phyloP scores from a whole-genome alignment of 2,888 invertebrate species.

The Eupithecia tripunctaria region DNA sequence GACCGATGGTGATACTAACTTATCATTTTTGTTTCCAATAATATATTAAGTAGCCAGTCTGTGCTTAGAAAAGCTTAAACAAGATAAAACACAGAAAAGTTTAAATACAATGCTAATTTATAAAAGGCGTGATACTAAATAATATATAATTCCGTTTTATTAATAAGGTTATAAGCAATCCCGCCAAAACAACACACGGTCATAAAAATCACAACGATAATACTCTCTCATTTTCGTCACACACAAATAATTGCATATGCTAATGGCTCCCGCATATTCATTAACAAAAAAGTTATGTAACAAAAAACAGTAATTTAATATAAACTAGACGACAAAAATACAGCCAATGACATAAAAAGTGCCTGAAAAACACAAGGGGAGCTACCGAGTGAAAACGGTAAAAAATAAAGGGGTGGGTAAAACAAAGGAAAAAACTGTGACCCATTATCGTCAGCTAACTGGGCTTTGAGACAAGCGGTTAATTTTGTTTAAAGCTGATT shows the following conservation, averaged over 20 bases:
- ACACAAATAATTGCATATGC: conserved; percentile 62
- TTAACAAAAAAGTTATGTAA: conserved; percentile 56
- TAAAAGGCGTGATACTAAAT: not conserved
- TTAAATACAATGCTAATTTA: too few relatives aligned
- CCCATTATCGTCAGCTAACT: conserved; percentile 73
- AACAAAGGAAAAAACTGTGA: conserved; percentile 71
- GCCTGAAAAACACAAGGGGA: conserved; percentile 67
- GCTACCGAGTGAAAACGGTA: conserved; percentile 62
- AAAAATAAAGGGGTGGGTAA: conserved; percentile 71
- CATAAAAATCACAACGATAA: conserved; percentile 63
- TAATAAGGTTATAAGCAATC: conserved; percentile 25
- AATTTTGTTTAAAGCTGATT: conserved; percentile 76
- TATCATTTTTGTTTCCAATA: too few relatives aligned
- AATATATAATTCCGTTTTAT: not conserved
- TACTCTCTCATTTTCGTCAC: conserved; percentile 72
- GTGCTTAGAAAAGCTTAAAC: not conserved
- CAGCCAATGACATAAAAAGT: conserved; percentile 76
- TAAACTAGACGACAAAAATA: conserved; percentile 82
- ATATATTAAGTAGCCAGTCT: too few relatives aligned
- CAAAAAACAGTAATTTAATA: conserved; percentile 83
- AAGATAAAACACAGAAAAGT: not conserved
- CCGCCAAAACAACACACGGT: conserved; percentile 48
- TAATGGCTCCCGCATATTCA: conserved; percentile 80
- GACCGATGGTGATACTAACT: too few relatives aligned
- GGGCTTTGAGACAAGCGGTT: conserved; percentile 76